Evolutionary conservation across 2,113 vertebrate species (phyloP), one percentile per base, ranked within the genome.

Genomic region (Fukomys damarensis): DNA sequence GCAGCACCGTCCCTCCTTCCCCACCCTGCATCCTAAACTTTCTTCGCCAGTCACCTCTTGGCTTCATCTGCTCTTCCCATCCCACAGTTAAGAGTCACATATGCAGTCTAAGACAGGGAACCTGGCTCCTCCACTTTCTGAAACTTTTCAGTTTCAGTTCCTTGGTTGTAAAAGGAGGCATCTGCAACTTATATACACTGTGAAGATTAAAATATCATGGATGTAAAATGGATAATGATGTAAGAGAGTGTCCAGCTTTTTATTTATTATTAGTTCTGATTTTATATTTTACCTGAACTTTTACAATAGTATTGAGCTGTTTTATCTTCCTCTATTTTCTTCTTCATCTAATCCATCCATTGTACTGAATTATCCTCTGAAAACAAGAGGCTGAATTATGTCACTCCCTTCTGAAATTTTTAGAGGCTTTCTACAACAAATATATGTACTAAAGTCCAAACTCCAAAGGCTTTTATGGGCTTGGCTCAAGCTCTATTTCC

Each of bases 151-250:
- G 32, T 74, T 86, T 86, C 86, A 35, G 65, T 30, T 85, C 56
- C 49, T 88, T 90, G 86, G 82, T 72, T 87, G 38, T 74, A 72
- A 96, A 95, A 68, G 61, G 28, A 92, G 7, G 43, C 66, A 30
- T 28, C 16, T 91, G 46, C 26, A 94, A 58, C 22, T 41, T 30
- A 35, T 9, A 32, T 28, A 46, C 43, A 20, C n/a, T 46, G 43
- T 65, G 79, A 93, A 61, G 77, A 74, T 56, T 83, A 82, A 92
- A 82, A 94, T 13, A 41, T 0, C 56, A 72, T 16, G 72, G 20
- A 76, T 22, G 16, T 54, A 63, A 91, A 93, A n/a, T 56, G 77
- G 54, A 38, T 10, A 65, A 88, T 3, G 49, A 54, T 7, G 1
- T 24, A 76, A 70, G 3, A 6, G 46, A 82, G 1, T 32, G 54